Conservation (phyloP, 2,797 vertebrate species). For the Adelosebastes latens region DNA sequence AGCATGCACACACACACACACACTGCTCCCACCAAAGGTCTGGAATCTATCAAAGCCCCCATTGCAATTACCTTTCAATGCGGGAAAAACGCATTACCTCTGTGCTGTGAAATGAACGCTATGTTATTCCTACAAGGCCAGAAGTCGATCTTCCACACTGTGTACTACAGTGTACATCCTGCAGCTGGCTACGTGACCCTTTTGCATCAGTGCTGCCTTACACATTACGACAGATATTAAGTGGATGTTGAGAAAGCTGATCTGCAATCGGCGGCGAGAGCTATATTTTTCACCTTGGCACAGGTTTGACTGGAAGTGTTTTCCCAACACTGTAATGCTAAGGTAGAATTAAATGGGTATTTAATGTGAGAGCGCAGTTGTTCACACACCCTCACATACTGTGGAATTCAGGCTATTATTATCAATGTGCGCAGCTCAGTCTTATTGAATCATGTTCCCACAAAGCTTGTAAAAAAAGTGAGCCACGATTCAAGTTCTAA, state of each 20-base stretch:
- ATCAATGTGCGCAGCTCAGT: not conserved
- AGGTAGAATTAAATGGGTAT: slow-evolving; percentile 37
- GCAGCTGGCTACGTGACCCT: slow-evolving; percentile 39
- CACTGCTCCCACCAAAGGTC: slow-evolving; percentile 55
- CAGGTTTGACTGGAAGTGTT: slow-evolving; percentile 43
- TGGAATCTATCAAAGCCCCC: slow-evolving; percentile 77
- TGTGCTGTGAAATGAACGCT: slow-evolving; percentile 65
- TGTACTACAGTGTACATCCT: slow-evolving; percentile 31
- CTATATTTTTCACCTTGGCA: slow-evolving; percentile 48
- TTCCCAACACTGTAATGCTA: slow-evolving; percentile 37
- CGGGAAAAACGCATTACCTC: slow-evolving; percentile 69
- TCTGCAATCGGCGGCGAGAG: slow-evolving; percentile 45
- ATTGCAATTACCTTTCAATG: slow-evolving; percentile 73
- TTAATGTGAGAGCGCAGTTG: slow-evolving; percentile 20
- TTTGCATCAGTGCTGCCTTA: slow-evolving; percentile 41
- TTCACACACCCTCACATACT: slow-evolving; percentile 19
- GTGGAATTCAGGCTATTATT: slow-evolving; percentile 25
- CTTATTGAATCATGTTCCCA: slow-evolving; percentile 9
- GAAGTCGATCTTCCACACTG: slow-evolving; percentile 45
- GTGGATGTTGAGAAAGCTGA: slow-evolving; percentile 48
- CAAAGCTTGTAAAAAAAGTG: slow-evolving; percentile 6
- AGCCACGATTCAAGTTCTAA: not conserved
- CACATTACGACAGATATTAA: slow-evolving; percentile 59
- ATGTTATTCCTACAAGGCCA: slow-evolving; percentile 61
- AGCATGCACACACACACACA: slow-evolving; percentile 29